Evolutionary conservation across 2,797 vertebrate species (phyloP).

Genomic region (Geotrypetes seraphini): DNA sequence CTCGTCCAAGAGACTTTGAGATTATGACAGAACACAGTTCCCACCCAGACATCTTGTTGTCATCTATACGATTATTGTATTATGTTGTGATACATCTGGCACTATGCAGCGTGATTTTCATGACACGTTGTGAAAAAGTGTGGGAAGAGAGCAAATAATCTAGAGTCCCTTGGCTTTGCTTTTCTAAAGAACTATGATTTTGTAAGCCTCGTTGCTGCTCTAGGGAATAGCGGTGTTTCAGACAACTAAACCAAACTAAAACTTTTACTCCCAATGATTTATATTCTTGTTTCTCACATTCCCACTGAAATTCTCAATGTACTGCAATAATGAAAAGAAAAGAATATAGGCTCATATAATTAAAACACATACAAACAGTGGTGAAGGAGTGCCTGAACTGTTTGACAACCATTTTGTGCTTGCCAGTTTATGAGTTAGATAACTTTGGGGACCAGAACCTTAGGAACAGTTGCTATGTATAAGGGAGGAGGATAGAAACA

Average conservation of each 20-base stretch:
- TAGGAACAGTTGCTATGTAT: too few relatives aligned
- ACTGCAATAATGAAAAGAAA: neutral
- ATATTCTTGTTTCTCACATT: neutral
- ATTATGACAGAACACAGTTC: neutral
- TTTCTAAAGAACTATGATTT: neutral
- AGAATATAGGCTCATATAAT: neutral
- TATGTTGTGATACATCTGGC: neutral
- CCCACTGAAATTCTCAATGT: accelerated
- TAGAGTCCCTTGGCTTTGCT: neutral
- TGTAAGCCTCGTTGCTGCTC: too few relatives aligned
- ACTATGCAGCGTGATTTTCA: neutral
- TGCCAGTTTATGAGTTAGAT: too few relatives aligned
- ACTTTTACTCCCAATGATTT: too few relatives aligned
- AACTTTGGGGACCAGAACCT: too few relatives aligned
- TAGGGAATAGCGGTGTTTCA: too few relatives aligned
- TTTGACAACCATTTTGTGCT: too few relatives aligned
- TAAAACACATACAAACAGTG: too few relatives aligned
- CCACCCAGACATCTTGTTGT: neutral
- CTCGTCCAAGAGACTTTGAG: slow-evolving; percentile 22
- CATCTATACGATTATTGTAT: neutral
- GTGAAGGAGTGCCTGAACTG: too few relatives aligned
- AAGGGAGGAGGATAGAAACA: too few relatives aligned
- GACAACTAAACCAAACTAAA: too few relatives aligned
- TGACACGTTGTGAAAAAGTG: too few relatives aligned
- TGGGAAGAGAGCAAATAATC: neutral